Base-by-base conservation (phyloP, 2,888 invertebrate genomes). In the Andrena marginata region DNA sequence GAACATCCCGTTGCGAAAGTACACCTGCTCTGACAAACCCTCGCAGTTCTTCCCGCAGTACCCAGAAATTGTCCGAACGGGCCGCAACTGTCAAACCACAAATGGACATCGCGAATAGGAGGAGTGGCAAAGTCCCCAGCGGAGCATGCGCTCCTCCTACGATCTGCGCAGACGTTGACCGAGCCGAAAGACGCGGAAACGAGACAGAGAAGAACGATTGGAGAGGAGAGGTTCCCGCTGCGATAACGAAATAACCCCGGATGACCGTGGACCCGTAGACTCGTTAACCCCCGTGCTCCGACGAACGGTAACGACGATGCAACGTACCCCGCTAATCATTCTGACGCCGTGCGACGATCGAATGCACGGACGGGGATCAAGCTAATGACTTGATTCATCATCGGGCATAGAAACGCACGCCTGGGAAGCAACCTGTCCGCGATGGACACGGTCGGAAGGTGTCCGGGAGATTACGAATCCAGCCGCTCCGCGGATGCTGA, bases 161-260 rank as follows among this genome's bases (percentile, higher is more conserved):
- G 31, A 69, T 65, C 51, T 33, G 56, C 62, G 67, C 1, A 49
- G 59, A 76, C 75, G 72, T 72, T 87, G 79, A 87, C 83, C 81
- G 79, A 79, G 87, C 80, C 83, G 77, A 79, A 68, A 72, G 83
- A 83, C 33, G 67, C 65, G 42, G 67, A 83, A 71, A 68, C 71
- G 69, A 75, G 48, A 54, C 80, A 70, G 51, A 67, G 54, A 51
- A 26, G 29, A 49, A 59, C 70, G 67, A 71, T 33, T 67, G 60
- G 42, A 62, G 42, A 74, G 62, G 8, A 48, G 71, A 60, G 69
- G 84, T 82, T 85, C 87, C 86, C 80, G 89, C 86, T 87, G 90
- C 80, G 90, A 87, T 86, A 89, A 82, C 87, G 81, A 89, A 90
- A 88, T 89, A 90, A 89, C 88, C 87, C 86, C 72, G 85, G 56